Evolutionary conservation across 2,888 invertebrate genomes (phyloP), one percentile per base, ranked within the genome.

Genomic region (Crepidodera aurea): DNA sequence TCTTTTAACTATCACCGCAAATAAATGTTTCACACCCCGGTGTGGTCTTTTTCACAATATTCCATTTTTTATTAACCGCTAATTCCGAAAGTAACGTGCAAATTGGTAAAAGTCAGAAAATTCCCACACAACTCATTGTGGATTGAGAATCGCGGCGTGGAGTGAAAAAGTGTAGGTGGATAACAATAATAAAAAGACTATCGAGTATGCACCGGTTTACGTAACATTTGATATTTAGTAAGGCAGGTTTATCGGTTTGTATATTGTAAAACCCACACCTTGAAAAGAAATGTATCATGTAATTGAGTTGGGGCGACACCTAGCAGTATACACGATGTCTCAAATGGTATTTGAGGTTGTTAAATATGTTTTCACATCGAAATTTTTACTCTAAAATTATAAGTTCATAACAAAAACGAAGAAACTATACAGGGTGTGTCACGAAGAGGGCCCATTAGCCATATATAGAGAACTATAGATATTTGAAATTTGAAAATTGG

Each of bases 221-320:
- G 40, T 53, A 53, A 53, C 40, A 27, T 53, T 53, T 53, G 53
- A 53, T 37, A 53, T 53, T 53, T 51, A 6, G 18, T 34, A 4
- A 37, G 13, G 51, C 15, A 51, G 51, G 16, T 39, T 51, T 40
- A 40, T 40, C 4, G 4, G 4, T 37, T 13, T 37, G 12, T 37
- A 8, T 51, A 51, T 39, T 10, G 16, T 15, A 27, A 27, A 53
- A 27, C 53, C 53, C 53, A 53, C 53, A 53, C 53, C 53, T 27
- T 25, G 13, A n/a, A 37, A 40, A 53, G 40, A 53, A 53, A 53
- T 53, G 27, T 25, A 39, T 53, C 40, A 40, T 40, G 53, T 27
- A 40, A 53, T 53, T 53, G 40, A 53, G 37, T 19, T 37, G 2
- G 37, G 37, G 37, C 4, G 12, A 1, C 37, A 37, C 37, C 13